Evolutionary conservation across 2,888 invertebrate species (phyloP), one percentile per base, ranked within the genome.

Genomic region (Drosophila colorata): DNA sequence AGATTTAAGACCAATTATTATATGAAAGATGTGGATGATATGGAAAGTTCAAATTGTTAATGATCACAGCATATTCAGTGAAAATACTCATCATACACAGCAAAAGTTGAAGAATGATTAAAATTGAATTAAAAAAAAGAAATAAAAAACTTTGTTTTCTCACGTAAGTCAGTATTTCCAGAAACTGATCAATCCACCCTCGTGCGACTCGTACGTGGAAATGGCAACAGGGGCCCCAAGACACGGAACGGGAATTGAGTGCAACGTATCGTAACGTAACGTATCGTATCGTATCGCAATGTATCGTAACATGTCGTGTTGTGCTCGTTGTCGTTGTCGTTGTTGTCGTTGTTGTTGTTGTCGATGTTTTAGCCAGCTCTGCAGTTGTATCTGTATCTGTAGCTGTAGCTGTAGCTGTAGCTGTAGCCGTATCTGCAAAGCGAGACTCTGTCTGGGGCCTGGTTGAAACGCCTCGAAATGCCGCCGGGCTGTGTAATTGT

Each of bases 401-500:
- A 23, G 31, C 43, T 60, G 44, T 49, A 20, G 51, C 18, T 57
- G 43, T 46, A 23, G 55, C 20, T 41, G 70, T 51, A 57, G 52
- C 33, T 57, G 48, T 38, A 13, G 33, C 33, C 1, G 33, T 33
- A 33, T 33, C 33, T 33, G 33, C 33, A 13, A 31, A 43, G n/a
- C 53, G 49, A 57, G 63, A 37, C 59, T 66, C 53, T 63, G 56
- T 60, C 70, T 67, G 48, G 59, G 56, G 48, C 67, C 75, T 78
- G 72, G 68, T 65, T 68, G 65, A 56, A 53, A 61, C 72, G 76
- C 56, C 72, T 75, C 55, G 73, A 76, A 76, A 57, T 76, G 82
- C 81, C 80, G 69, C 74, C 69, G 80, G 74, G 60, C 80, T 64
- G 63, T 75, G 80, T 78, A 87, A 87, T 87, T 87, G 85, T 74